Base-by-base conservation (phyloP, 1,140 invertebrate genomes). In the Drosophila tropicalis region DNA sequence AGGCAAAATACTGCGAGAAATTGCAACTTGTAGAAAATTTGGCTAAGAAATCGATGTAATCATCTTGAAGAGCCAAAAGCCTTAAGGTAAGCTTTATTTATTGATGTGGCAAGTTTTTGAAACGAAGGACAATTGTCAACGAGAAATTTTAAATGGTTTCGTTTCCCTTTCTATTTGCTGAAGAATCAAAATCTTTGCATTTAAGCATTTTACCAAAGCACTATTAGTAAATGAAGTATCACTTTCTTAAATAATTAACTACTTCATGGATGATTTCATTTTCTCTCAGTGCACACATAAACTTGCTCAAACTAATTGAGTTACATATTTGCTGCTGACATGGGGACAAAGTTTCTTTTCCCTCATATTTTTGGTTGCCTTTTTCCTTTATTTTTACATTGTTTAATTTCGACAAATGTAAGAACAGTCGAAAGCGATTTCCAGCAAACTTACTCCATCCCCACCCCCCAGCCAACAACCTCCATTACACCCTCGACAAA, bases 321-420 rank as follows among this genome's bases (percentile, higher is more conserved):
- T 89, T 89, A 89, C 85, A 89, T 89, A 81, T 83, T 89, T 79
- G 81, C 67, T 67, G 58, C 72, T 71, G 78, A 80, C 64, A 76
- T 86, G 66, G 83, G 75, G 81, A 81, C 76, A 87, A 89, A 87
- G 67, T 86, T 87, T 83, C 54, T 61, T 69, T 73, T 68, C 65
- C 61, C 65, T 72, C 70, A 69, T 58, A 44, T 70, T 64, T 64
- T 62, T 66, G 44, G 17, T 51, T 51, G 44, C 9, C 44, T 9
- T 47, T 22, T 51, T 19, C 17, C 44, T 72, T 41, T 81, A 89
- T 90, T 74, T 89, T 89, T 89, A 89, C 80, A 89, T 89, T 89
- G 84, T 89, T 89, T 81, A 89, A 84, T 89, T 89, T 89, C 77
- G 77, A 72, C 77, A 84, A 89, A 89, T 87, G 84, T 83, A 72